Base-by-base conservation (phyloP, 2,888 invertebrate species). In the Falcaria lacertinaria region DNA sequence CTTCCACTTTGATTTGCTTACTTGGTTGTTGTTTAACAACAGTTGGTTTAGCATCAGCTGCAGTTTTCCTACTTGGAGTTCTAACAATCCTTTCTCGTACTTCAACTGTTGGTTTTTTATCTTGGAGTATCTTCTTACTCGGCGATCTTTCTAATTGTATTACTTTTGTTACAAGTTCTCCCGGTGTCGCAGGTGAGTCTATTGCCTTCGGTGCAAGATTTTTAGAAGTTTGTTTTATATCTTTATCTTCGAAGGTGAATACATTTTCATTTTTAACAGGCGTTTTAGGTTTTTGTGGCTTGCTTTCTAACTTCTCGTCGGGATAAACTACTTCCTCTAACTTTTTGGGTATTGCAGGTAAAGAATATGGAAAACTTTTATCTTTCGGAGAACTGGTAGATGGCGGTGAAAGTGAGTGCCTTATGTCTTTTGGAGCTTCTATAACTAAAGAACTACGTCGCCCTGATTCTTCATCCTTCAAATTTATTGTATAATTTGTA, bases 121-220 rank as follows among this genome's bases (percentile, higher is more conserved):
- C 87, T 34, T 70, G 58, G 37, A 64, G 34, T 15, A 85, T 34
- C 54, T 85, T 89, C 62, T 66, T 85, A 51, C 89, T 89, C 0
- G 89, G 88, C 1, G 83, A 79, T 55, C 89, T 69, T 68, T 89
- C 89, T 34, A 89, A 60, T 69, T 88, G 82, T 48, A 88, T 84
- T 1, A 89, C 80, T 67, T 88, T 85, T 17, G 89, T 89, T 1
- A 87, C 79, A 17, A 89, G 60, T 62, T 88, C 88, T 33, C 83
- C 80, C 6, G 80, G 59, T 6, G 58, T 43, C 1, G 50, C 49
- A 15, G 71, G 60, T 16, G 68, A 47, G 34, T 80, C 74, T 3
- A 61, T 50, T 39, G 64, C 47, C 57, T 80, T 85, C 13, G 73
- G 45, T 36, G 60, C 42, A 25, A 56, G 42, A n/a, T 62, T 28